Conservation (phyloP, 2,113 vertebrate genomes). For the Aptenodytes patagonicus region DNA sequence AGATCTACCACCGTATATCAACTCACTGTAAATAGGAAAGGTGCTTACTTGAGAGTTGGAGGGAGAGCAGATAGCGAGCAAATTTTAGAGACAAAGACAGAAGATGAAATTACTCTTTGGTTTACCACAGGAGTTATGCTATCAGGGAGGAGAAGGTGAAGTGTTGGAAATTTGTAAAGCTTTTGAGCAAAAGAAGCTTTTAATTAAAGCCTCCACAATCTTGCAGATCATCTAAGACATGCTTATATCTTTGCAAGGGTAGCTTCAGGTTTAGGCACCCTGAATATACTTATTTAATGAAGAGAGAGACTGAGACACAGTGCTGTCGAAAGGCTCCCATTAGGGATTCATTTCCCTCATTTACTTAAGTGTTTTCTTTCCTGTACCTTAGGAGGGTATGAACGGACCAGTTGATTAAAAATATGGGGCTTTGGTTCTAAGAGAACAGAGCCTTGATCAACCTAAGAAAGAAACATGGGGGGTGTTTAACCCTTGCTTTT, state of each 20-base stretch:
- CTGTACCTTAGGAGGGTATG: not conserved
- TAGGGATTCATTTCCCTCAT: not conserved
- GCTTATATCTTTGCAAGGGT: not conserved
- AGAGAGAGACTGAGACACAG: not conserved
- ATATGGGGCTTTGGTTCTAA: not conserved
- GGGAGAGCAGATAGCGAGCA: not conserved
- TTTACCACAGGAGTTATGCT: not conserved
- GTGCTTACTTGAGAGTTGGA: not conserved
- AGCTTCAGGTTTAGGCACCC: not conserved
- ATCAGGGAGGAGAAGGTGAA: not conserved
- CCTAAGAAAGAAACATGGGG: not conserved
- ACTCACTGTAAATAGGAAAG: no score
- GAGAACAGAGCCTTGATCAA: not conserved
- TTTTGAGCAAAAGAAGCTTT: not conserved
- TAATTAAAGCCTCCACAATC: not conserved
- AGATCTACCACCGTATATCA: not conserved
- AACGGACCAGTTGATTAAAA: not conserved
- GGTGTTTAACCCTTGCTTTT: not conserved
- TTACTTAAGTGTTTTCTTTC: not conserved
- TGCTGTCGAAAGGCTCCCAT: not conserved
- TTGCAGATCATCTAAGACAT: not conserved
- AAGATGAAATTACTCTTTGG: not conserved
- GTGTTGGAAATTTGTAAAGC: not conserved
- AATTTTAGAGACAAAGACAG: not conserved
- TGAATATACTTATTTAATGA: not conserved